phyloP scores from a whole-genome alignment of 1,140 invertebrate genomes.

The Phocides pigmalion region DNA sequence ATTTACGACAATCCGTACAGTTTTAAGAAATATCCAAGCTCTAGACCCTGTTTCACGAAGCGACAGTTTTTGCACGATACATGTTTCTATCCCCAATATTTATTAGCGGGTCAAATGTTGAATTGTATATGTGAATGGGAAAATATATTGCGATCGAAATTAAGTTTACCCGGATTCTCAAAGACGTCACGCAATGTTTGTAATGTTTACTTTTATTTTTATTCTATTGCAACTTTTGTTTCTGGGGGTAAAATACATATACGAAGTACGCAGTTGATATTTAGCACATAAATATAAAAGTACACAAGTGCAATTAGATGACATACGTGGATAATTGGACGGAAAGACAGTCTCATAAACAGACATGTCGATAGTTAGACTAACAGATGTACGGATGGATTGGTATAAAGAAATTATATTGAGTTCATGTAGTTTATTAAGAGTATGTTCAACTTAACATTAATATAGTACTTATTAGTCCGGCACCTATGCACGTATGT shows the following conservation, averaged over 20 bases:
- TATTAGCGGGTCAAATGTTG: conserved; percentile 37
- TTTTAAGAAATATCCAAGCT: conserved; percentile 59
- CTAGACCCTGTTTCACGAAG: conserved; percentile 50
- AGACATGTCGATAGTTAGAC: no score
- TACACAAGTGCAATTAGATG: no score
- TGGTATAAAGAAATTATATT: no score
- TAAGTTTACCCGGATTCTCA: conserved; percentile 12
- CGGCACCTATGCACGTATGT: no score
- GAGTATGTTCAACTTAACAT: no score
- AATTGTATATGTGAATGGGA: conserved; percentile 25
- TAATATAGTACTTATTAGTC: no score
- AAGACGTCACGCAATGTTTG: conserved; percentile 6
- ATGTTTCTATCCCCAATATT: conserved; percentile 43
- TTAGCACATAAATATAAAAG: no score
- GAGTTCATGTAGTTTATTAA: no score
- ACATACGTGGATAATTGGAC: no score
- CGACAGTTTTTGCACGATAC: conserved; percentile 41
- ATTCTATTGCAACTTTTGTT: neutral
- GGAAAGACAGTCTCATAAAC: no score
- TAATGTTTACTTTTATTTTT: neutral
- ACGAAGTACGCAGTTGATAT: neutral
- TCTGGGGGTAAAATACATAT: no score
- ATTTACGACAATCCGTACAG: conserved; percentile 62
- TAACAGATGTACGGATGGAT: no score
- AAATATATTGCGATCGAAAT: conserved; percentile 17